Evolutionary conservation across 2,797 vertebrate species (phyloP).

Genomic region (Paratrypauchen microcephalus): DNA sequence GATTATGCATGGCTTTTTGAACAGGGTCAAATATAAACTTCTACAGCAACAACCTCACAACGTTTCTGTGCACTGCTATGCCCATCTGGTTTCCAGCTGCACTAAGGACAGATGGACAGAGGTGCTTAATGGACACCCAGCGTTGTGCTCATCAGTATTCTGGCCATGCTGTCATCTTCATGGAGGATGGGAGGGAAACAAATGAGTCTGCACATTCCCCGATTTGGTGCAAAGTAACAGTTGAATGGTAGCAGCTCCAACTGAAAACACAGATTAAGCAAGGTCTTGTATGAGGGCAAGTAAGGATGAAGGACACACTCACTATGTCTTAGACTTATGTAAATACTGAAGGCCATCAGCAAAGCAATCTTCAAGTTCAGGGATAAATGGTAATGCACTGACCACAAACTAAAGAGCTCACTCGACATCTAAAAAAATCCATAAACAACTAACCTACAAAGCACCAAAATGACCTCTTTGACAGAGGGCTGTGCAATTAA

Average conservation of each 20-base stretch:
- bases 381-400: not conserved
- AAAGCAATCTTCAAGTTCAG: not conserved
- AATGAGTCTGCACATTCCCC: conserved; percentile 81
- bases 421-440: not conserved
- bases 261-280: not conserved
- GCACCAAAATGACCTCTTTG: not conserved
- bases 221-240: conserved; percentile 76
- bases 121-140: conserved; percentile 65
- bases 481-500: not conserved
- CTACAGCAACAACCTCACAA: conserved; percentile 13
- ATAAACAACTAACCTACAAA: not conserved
- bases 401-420: not conserved
- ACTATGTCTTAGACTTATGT: not conserved
- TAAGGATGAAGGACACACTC: not conserved
- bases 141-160: conserved; percentile 77
- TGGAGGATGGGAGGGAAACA: conserved; percentile 73
- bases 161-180: conserved; percentile 72
- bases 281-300: not conserved
- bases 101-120: conserved; percentile 28
- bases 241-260: conserved; percentile 47
- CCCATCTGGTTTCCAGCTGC: conserved; percentile 49
- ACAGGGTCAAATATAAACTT: conserved; percentile 38
- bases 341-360: not conserved
- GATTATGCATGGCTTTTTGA: conserved; percentile 39
- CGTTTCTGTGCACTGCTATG: conserved; percentile 54